Conservation (phyloP, 2,888 invertebrate species). For the Orchesellides sinensis region DNA sequence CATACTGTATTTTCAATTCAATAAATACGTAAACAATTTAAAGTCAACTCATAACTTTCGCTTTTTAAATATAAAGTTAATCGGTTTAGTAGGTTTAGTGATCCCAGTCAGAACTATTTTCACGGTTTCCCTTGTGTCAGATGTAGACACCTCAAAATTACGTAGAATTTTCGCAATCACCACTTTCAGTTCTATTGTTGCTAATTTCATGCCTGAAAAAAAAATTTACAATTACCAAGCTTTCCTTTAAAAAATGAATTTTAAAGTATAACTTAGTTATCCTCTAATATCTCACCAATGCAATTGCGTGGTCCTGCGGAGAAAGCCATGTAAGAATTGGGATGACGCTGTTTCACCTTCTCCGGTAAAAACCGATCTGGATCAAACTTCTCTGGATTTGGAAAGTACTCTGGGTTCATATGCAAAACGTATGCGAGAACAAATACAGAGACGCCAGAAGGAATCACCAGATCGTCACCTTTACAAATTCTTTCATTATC, state of each 20-base stretch:
- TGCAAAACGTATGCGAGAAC: conserved; percentile 76
- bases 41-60: too few relatives aligned
- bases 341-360: conserved; percentile 77
- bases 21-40: too few relatives aligned
- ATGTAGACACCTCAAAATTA: conserved; percentile 13
- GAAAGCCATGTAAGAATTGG: conserved; percentile 77
- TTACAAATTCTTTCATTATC: background rate
- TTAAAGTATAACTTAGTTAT: background rate
- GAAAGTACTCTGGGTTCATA: conserved; percentile 77
- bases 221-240: background rate
- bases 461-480: conserved; percentile 12
- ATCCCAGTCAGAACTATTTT: background rate
- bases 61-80: conserved; percentile 22
- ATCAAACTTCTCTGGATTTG: conserved; percentile 78
- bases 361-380: conserved; percentile 79
- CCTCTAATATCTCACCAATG: conserved; percentile 37
- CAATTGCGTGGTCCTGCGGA: conserved; percentile 76
- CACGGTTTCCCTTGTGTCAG: conserved; percentile 1
- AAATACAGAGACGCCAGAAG: background rate
- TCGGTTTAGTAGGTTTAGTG: conserved; percentile 20
- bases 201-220: conserved; percentile 36
- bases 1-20: too few relatives aligned
- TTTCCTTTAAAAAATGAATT: background rate
- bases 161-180: conserved; percentile 11
- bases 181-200: conserved; percentile 14